phyloP scores from a whole-genome alignment of 1,140 invertebrate genomes.

The Alviniconcha marisindica region DNA sequence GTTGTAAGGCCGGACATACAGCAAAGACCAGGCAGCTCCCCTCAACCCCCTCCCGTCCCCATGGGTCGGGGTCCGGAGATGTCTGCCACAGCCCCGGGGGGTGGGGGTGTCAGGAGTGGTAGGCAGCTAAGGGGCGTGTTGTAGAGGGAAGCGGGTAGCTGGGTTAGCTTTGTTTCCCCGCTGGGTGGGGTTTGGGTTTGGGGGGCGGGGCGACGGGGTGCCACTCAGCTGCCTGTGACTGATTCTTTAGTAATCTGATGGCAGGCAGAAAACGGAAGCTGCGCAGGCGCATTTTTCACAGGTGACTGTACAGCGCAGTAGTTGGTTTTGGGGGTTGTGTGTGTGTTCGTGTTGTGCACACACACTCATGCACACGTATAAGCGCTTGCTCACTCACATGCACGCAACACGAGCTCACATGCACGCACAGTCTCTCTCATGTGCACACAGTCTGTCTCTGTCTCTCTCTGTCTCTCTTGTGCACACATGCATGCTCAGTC shows the following conservation, averaged over 20 bases:
- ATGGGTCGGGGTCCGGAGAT: constrained; percentile 10
- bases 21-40: constrained; percentile 3
- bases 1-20: constrained; percentile 42
- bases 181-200: neutral
- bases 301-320: no score
- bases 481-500: no score
- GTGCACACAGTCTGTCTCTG: no score
- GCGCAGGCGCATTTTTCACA: no score
- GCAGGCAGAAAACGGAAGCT: no score
- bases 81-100: constrained; percentile 21
- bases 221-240: constrained; percentile 25
- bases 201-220: constrained; percentile 22
- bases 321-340: no score
- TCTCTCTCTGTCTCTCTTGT: no score
- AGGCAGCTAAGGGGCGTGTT: neutral
- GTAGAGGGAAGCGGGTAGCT: constrained; percentile 6
- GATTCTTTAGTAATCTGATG: constrained; percentile 37
- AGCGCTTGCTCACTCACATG: no score
- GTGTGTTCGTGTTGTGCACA: no score
- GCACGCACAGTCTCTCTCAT: no score
- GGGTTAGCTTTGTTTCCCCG: neutral
- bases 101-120: neutral
- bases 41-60: neutral
- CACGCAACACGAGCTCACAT: no score
- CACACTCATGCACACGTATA: no score